Conservation (phyloP, 2,113 vertebrate species). For the Phoxinus phoxinus region DNA sequence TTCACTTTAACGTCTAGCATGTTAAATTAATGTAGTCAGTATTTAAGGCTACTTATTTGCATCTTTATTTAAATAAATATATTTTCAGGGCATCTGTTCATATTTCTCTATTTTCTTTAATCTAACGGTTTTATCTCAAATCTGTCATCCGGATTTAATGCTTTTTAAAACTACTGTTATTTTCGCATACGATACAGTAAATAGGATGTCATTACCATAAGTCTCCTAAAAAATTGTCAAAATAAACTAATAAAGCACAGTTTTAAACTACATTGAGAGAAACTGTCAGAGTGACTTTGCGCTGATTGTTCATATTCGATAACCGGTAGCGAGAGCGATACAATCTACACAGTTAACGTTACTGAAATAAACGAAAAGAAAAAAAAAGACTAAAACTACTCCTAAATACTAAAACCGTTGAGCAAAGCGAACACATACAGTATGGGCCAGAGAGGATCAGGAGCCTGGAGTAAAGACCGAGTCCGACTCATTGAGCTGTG, state of each 20-base stretch:
- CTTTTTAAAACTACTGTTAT: not conserved
- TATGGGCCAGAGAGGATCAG: conserved; percentile 16
- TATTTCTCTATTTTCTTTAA: not conserved
- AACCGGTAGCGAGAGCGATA: not conserved
- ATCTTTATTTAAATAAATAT: not conserved
- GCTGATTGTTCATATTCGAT: not conserved
- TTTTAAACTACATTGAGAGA: not conserved
- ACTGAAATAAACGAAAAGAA: not conserved
- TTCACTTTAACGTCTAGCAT: not conserved
- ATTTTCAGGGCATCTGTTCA: not conserved
- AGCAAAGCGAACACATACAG: not conserved
- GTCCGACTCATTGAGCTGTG: conserved; percentile 38
- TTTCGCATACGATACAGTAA: not conserved
- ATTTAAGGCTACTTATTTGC: not conserved
- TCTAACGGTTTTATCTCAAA: not conserved
- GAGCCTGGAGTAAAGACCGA: conserved; percentile 14
- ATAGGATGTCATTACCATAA: not conserved
- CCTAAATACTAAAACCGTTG: not conserved
- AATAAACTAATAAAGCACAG: conserved; percentile 3
- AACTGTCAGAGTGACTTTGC: not conserved
- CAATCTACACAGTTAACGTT: too few relatives aligned
- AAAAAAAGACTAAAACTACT: not conserved
- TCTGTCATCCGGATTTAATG: not conserved
- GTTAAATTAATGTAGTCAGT: not conserved
- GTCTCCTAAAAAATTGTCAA: not conserved